Base-by-base conservation (phyloP, 2,888 invertebrate species). In the Spisula subtruncata region DNA sequence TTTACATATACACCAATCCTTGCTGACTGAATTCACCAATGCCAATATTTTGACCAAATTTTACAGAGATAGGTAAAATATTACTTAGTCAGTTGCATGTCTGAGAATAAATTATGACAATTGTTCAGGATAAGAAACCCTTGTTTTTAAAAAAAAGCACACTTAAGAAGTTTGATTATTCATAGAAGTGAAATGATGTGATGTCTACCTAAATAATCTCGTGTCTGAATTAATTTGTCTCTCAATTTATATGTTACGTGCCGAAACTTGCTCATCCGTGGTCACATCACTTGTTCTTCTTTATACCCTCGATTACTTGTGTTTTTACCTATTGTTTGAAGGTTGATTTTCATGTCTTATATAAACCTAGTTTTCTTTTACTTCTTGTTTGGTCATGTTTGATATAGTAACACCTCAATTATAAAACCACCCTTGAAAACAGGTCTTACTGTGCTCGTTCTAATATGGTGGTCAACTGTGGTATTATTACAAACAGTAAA, bases 41-140 rank as follows among this genome's bases (percentile, higher is more conserved):
- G 54, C 32, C 25, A 51, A 25, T 29, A 60, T 83, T 75, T 84
- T 85, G 79, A 79, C 41, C 41, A 85, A 60, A 66, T 25, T 79
- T 75, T 85, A 80, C 80, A 80, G 56, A 79, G 80, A 85, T 79
- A 85, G 71, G 80, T 85, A 85, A 48, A 84, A 80, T 48, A 66
- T 56, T 60, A 88, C 79, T 81, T 84, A 83, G 66, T 84, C 54
- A 60, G 81, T 66, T 60, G 66, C 87, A 87, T 87, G 87, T 46
- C 32, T n/a, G 4, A n/a, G 87, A 87, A 87, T 87, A 83, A 82
- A 87, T 87, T 87, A 87, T 75, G 35, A 85, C 80, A 56, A 56
- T 79, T 79, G n/a, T 29, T 25, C 18, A 41, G 41, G 85, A 85
- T 56, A 32, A 35, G 79, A 80, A 85, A 20, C 41, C 12, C 2